Base-by-base conservation (phyloP, 2,113 vertebrate species). In the Thunnus maccoyii region DNA sequence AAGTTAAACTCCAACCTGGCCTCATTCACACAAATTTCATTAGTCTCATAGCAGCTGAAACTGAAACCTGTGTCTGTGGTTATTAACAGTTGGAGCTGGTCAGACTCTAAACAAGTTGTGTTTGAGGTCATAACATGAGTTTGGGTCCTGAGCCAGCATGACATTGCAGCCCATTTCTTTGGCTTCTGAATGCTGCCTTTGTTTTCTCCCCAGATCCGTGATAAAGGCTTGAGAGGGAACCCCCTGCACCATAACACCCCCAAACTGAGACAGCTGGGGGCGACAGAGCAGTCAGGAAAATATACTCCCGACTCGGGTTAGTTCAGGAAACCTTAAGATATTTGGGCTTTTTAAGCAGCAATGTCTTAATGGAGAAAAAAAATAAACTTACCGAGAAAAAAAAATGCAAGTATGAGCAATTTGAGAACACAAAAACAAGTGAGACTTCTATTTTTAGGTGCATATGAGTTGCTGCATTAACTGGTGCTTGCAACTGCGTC, bases 181-280 rank as follows among this genome's bases (percentile, higher is more conserved):
- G 22, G 32, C 25, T 15, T 10, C 51, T 91, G 57, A 92, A 91
- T 82, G 75, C 72, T 1, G 44, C 73, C 82, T 91, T 89, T 87
- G 84, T 90, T 87, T 73, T 55, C 25, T 74, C 27, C 73, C 18
- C 75, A 85, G 89, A 52, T 76, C 57, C 13, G 2, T 7, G 12
- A 46, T 50, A 78, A 51, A 81, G 56, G 62, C 69, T 82, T 80
- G 41, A 41, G 54, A 0, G 22, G 72, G 65, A 81, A 63, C 57
- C 27, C 47, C n/a, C 67, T 80, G 46, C 12, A 2, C 48, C 61
- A 47, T 2, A 50, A 76, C 36, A 22, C 81, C 52, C 70, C 27
- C 16, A 2, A 52, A 16, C 44, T 3, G 57, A 46, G 58, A 36
- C 18, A 3, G 3, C 20, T 5, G 47, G 22, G 41, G 20, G 36